A percentile compares a stretch with the other conserved stretches of the same genome.
Conservation (phyloP, 2,113 vertebrate species). For the Cinclus cinclus region DNA sequence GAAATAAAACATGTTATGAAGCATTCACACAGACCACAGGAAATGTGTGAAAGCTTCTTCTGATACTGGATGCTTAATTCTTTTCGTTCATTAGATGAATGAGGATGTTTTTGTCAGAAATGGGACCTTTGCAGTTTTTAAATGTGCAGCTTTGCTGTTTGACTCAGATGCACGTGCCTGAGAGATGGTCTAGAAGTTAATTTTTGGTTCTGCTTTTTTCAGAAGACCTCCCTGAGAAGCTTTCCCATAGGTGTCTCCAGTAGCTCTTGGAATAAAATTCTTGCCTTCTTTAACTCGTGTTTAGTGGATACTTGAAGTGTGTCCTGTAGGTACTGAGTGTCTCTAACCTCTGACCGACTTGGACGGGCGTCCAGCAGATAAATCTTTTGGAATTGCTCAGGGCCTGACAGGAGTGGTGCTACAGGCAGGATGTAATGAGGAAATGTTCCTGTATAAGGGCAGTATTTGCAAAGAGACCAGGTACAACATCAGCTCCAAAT, state of each 20-base stretch:
- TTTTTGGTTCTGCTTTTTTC: background rate
- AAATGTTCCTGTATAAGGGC: conserved; percentile 16
- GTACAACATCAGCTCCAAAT: background rate
- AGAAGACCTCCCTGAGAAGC: background rate
- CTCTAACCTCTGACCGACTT: conserved; percentile 24
- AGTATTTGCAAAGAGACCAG: conserved; percentile 6
- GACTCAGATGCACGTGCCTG: background rate
- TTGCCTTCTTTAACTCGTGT: background rate
- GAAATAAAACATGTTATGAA: background rate
- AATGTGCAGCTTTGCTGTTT: background rate
- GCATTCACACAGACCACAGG: background rate
- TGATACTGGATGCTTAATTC: background rate
- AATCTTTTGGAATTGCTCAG: background rate
- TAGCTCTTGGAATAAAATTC: background rate
- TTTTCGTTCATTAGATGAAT: background rate
- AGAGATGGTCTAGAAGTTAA: background rate
- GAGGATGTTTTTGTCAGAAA: background rate
- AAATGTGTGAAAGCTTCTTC: background rate
- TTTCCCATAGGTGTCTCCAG: background rate
- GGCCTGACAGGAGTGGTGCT: background rate
- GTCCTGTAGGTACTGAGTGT: background rate
- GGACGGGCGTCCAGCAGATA: background rate
- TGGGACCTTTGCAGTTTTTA: background rate
- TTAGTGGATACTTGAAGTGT: background rate
- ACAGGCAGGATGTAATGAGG: conserved; percentile 21